phyloP scores from a whole-genome alignment of 1,140 invertebrate species.

The Eriocheir sinensis region DNA sequence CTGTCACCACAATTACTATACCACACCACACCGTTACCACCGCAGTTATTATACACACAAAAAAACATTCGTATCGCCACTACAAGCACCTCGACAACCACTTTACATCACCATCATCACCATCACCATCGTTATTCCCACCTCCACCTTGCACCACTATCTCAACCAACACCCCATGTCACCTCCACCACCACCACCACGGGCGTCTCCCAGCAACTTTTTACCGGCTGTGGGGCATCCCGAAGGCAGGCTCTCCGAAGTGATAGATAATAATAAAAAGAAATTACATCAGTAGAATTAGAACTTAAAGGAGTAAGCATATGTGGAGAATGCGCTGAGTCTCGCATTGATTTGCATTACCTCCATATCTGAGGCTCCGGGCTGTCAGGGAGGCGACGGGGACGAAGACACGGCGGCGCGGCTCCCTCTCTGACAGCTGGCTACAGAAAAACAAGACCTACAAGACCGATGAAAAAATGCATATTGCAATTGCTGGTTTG shows the following conservation, averaged over 20 bases:
- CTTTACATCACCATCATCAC: not conserved
- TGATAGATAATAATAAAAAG: not conserved
- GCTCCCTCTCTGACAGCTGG: not conserved
- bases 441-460: not conserved
- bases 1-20: no score
- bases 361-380: not conserved
- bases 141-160: no score
- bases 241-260: not conserved
- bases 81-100: no score
- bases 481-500: not conserved
- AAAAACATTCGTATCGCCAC: no score
- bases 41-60: no score
- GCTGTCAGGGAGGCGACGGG: not conserved
- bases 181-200: not conserved
- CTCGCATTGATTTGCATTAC: constrained; percentile 15
- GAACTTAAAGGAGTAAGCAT: not conserved
- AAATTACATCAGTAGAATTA: not conserved
- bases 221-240: not conserved
- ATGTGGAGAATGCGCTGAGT: not conserved
- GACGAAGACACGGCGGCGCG: not conserved
- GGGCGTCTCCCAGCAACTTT: not conserved
- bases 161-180: no score
- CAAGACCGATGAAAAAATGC: not conserved
- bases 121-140: not conserved
- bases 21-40: no score